Percentiles rank a stretch among this genome's conserved stretches.
These are phyloP conservation scores for Drosophila hawaiiensis DNA, from an alignment of 2,888 invertebrate genomes.

Conservation along the genomic window DNA sequence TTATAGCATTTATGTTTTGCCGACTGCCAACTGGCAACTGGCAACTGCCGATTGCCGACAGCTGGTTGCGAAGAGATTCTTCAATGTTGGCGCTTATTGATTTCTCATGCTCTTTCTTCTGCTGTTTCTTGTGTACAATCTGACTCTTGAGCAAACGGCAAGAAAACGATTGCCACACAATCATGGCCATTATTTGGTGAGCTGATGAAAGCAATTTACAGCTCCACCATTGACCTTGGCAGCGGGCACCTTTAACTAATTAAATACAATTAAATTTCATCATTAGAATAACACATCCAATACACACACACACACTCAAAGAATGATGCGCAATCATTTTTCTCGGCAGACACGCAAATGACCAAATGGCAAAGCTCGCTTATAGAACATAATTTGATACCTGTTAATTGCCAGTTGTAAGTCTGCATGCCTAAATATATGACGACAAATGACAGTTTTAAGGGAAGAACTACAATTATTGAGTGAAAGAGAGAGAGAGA, in stretches of 20 bases:
- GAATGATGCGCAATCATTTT: slow-evolving; percentile 40
- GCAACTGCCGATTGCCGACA: slow-evolving; percentile 13
- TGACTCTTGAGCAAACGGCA: slow-evolving; percentile 1
- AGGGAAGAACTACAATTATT: neutral
- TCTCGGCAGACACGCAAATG: slow-evolving; percentile 44
- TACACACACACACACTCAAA: neutral
- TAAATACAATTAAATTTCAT: slow-evolving; percentile 47
- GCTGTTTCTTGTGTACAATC: slow-evolving; percentile 6
- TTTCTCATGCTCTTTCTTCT: slow-evolving; percentile 50
- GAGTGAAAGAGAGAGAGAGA: neutral
- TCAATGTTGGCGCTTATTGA: slow-evolving; percentile 68
- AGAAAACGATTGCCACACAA: slow-evolving; percentile 28
- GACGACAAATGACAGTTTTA: slow-evolving; percentile 17
- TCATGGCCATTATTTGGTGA: slow-evolving; percentile 46
- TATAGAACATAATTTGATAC: slow-evolving; percentile 15
- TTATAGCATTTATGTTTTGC: slow-evolving; percentile 64
- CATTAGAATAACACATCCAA: slow-evolving; percentile 35
- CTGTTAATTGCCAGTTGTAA: slow-evolving; percentile 8
- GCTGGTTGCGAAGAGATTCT: slow-evolving; percentile 27
- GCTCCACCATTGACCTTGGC: slow-evolving; percentile 31
- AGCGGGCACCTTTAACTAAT: slow-evolving; percentile 44
- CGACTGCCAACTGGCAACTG: slow-evolving; percentile 15
- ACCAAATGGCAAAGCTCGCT: slow-evolving; percentile 5
- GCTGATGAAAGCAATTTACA: slow-evolving; percentile 61
- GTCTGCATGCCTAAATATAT: neutral